Conservation (phyloP, 2,113 vertebrate species). For the Hypanus sabinus region DNA sequence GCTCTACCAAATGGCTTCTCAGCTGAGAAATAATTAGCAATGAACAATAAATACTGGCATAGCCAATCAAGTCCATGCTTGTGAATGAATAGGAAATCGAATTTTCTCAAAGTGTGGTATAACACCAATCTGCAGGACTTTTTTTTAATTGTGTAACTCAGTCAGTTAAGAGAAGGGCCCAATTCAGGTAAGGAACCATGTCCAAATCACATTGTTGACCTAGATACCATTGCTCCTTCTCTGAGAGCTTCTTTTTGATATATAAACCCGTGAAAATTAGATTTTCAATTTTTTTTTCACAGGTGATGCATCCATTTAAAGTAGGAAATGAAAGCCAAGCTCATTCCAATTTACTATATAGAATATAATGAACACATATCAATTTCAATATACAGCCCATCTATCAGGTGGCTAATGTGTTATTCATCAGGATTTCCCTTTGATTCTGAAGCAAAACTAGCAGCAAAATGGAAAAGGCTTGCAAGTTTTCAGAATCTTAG, state of each 20-base stretch:
- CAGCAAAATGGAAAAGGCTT: neutral
- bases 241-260: neutral
- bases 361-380: conserved; percentile 9
- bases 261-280: neutral
- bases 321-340: neutral
- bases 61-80: too few species aligned
- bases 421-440: neutral
- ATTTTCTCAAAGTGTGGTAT: neutral
- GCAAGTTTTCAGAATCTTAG: neutral
- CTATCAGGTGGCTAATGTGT: neutral
- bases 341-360: neutral
- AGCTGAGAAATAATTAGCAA: too few species aligned
- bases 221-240: neutral
- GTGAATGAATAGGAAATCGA: too few species aligned
- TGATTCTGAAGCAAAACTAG: neutral
- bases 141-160: neutral
- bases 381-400: neutral
- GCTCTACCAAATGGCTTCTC: too few species aligned
- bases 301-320: neutral
- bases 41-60: too few species aligned
- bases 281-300: neutral
- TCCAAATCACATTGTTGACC: neutral
- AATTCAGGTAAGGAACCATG: neutral
- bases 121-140: neutral
- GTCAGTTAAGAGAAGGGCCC: neutral